Evolutionary conservation across 2,888 invertebrate genomes (phyloP).

Genomic region (Salticus scenicus): DNA sequence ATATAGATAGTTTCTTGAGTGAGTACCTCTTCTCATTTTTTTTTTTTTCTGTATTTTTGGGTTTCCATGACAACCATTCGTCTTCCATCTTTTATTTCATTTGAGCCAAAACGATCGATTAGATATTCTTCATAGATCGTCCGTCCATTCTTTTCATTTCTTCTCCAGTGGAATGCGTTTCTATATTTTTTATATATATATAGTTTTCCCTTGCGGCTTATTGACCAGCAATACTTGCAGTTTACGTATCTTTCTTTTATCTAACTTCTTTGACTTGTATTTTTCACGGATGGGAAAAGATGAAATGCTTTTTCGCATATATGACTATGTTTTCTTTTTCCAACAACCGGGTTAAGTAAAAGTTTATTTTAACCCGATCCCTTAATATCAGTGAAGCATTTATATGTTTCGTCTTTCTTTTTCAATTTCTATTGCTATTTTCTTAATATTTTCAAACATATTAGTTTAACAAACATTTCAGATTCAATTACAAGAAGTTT

Average conservation of each 20-base stretch:
- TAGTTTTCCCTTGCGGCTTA: constrained; percentile 3
- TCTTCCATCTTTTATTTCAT: constrained; percentile 19
- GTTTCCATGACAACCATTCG: constrained; percentile 7
- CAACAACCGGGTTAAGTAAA: no score
- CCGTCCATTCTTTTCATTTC: neutral
- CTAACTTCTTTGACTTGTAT: neutral
- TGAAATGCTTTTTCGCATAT: no score
- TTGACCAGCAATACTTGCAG: constrained; percentile 1
- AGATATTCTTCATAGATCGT: constrained; percentile 10
- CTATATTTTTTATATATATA: neutral
- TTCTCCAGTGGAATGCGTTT: constrained; percentile 4
- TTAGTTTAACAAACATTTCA: no score
- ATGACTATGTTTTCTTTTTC: no score
- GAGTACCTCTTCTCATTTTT: neutral
- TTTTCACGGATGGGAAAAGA: no score
- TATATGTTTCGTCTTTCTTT: no score
- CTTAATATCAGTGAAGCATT: no score
- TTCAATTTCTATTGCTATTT: no score
- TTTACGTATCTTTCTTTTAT: neutral
- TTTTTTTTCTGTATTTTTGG: neutral
- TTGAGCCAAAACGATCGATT: constrained; percentile 6
- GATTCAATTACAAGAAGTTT: no score
- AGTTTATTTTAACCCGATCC: no score
- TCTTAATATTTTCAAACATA: no score
- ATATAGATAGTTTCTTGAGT: no score